Evolutionary conservation across 2,888 invertebrate species (phyloP).

Genomic region (Drosophila paracracens): DNA sequence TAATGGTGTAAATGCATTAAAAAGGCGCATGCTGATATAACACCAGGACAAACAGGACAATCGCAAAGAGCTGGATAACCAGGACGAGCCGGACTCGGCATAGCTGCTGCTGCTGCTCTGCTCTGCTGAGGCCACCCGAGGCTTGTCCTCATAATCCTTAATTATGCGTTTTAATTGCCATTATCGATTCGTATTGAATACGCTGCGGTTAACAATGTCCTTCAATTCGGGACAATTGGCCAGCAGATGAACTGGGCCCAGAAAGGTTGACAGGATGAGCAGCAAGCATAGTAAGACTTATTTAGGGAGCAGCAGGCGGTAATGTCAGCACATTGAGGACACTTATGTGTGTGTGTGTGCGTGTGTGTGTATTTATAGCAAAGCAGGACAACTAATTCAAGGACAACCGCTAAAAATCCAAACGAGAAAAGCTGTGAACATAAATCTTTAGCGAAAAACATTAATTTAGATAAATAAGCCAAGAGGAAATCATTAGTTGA

Average conservation of each 20-base stretch:
- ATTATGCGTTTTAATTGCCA: constrained; percentile 73
- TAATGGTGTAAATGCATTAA: constrained; percentile 70
- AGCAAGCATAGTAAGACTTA: not conserved
- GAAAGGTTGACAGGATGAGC: constrained; percentile 6
- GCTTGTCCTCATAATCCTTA: constrained; percentile 55
- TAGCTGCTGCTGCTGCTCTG: not conserved
- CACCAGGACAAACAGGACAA: constrained; percentile 30
- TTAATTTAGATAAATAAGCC: not conserved
- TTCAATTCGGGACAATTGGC: constrained; percentile 23
- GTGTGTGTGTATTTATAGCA: not conserved
- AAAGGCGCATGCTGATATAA: constrained; percentile 36
- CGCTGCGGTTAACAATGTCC: constrained; percentile 64
- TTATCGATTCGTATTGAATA: constrained; percentile 54
- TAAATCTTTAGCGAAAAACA: not conserved
- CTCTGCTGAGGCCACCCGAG: constrained; percentile 6
- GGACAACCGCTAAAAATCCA: not conserved
- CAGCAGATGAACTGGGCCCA: constrained; percentile 3
- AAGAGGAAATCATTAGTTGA: not conserved
- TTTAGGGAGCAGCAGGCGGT: constrained; percentile 26
- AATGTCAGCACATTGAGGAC: constrained; percentile 33
- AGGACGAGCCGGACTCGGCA: constrained; percentile 1
- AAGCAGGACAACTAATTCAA: constrained; percentile 26
- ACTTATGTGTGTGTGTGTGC: not conserved
- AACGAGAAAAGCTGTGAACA: not conserved
- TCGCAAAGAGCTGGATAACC: not conserved